Evolutionary conservation across 1,140 invertebrate genomes (phyloP).

Genomic region (Cotesia typhae): DNA sequence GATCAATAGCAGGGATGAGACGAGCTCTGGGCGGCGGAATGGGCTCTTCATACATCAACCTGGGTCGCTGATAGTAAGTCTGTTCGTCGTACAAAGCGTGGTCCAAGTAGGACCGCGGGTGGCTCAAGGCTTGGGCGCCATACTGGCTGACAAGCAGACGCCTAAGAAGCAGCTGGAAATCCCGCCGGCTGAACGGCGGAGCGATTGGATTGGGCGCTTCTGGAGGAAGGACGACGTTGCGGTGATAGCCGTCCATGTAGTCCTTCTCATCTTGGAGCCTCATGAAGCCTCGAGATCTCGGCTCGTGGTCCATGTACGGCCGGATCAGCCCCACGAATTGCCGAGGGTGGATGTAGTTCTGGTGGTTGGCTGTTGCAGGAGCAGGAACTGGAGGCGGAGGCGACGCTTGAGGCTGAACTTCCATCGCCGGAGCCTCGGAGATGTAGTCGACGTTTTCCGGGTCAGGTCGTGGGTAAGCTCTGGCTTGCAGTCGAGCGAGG

Average conservation of each 20-base stretch:
- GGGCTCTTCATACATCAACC: slow-evolving; percentile 59
- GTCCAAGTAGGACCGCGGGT: slow-evolving; percentile 60
- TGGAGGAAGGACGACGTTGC: slow-evolving; percentile 54
- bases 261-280: slow-evolving; percentile 51
- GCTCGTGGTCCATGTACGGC: background rate
- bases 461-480: slow-evolving; percentile 53
- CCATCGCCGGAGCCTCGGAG: slow-evolving; percentile 52
- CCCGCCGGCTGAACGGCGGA: slow-evolving; percentile 57
- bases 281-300: background rate
- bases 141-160: slow-evolving; percentile 60
- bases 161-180: slow-evolving; percentile 58
- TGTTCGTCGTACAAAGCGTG: slow-evolving; percentile 62
- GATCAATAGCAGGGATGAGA: background rate
- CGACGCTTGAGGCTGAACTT: slow-evolving; percentile 41
- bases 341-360: background rate
- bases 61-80: slow-evolving; percentile 48
- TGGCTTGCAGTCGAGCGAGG: slow-evolving; percentile 47
- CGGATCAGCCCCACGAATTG: background rate
- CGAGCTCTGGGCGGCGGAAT: slow-evolving; percentile 24
- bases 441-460: slow-evolving; percentile 56
- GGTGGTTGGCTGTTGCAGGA: background rate
- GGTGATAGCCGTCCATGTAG: slow-evolving; percentile 56
- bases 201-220: slow-evolving; percentile 60
- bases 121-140: slow-evolving; percentile 56
- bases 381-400: slow-evolving; percentile 39